A percentile compares a stretch with the other conserved stretches of the same genome.
phyloP scores from a whole-genome alignment of 2,113 vertebrate genomes.

The Phrynosoma platyrhinos region DNA sequence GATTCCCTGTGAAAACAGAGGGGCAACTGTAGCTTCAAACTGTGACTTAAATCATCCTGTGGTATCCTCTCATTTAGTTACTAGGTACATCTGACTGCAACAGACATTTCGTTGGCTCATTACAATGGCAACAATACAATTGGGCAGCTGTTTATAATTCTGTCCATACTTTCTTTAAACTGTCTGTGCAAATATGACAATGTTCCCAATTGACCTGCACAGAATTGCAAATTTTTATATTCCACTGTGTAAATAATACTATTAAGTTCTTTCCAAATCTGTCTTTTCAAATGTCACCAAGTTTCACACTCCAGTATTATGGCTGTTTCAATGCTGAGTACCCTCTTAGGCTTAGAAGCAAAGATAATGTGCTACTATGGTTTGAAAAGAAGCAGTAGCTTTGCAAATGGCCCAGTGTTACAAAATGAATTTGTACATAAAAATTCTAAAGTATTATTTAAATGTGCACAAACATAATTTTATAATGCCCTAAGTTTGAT shows the following conservation, averaged over 20 bases:
- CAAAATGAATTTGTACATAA: slow-evolving; percentile 30
- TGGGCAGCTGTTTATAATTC: slow-evolving; percentile 24
- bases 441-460: slow-evolving; percentile 55
- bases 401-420: slow-evolving; percentile 44
- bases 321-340: slow-evolving; percentile 41
- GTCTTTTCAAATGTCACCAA: slow-evolving; percentile 60
- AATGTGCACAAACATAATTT: slow-evolving; percentile 52
- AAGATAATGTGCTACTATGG: slow-evolving; percentile 50
- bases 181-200: slow-evolving; percentile 49
- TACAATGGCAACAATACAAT: slow-evolving; percentile 9
- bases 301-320: slow-evolving; percentile 47
- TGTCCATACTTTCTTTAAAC: slow-evolving; percentile 41
- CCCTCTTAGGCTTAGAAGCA: slow-evolving; percentile 52
- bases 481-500: slow-evolving; percentile 49
- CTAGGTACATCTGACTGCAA: background rate
- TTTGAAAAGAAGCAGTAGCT: slow-evolving; percentile 37
- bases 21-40: slow-evolving; percentile 2
- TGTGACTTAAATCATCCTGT: background rate
- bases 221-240: slow-evolving; percentile 49
- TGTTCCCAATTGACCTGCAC: slow-evolving; percentile 27
- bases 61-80: background rate
- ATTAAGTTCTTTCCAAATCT: slow-evolving; percentile 38
- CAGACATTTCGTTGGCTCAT: slow-evolving; percentile 5
- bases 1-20: too few species aligned
- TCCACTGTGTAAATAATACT: slow-evolving; percentile 49